Evolutionary conservation across 1,140 invertebrate genomes (phyloP).

Genomic region (Agraylea sexmaculata): DNA sequence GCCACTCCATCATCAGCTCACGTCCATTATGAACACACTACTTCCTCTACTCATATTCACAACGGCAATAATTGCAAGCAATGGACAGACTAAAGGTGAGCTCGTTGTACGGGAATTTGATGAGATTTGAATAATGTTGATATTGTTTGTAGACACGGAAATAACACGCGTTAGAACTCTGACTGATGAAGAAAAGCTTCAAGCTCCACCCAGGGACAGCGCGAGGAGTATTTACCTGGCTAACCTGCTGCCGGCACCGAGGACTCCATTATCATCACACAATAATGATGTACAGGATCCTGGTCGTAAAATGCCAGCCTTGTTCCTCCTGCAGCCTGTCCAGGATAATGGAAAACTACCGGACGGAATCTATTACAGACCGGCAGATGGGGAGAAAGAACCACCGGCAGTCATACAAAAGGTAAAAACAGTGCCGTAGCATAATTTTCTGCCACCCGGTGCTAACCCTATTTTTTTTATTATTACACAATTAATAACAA

Average conservation of each 20-base stretch:
- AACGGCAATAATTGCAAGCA: too few relatives aligned
- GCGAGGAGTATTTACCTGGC: slow-evolving; percentile 13
- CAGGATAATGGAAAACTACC: slow-evolving; percentile 15
- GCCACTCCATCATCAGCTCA: too few relatives aligned
- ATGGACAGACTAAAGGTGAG: too few relatives aligned
- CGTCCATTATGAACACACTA: too few relatives aligned
- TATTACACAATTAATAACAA: too few relatives aligned
- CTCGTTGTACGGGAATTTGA: too few relatives aligned
- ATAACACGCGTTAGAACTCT: slow-evolving; percentile 16
- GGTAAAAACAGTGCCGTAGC: too few relatives aligned
- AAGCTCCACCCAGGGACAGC: slow-evolving; percentile 7
- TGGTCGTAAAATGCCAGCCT: slow-evolving; percentile 11
- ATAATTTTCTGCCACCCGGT: not conserved
- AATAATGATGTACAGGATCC: not conserved
- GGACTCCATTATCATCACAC: not conserved
- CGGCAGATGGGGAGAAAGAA: slow-evolving; percentile 13
- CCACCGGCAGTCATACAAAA: slow-evolving; percentile 15
- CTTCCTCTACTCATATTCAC: too few relatives aligned
- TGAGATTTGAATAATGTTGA: too few relatives aligned
- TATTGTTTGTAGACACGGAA: slow-evolving; percentile 13
- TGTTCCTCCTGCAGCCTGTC: slow-evolving; percentile 18
- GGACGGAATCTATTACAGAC: slow-evolving; percentile 20
- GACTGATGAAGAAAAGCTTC: slow-evolving; percentile 8
- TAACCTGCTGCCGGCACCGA: slow-evolving; percentile 11
- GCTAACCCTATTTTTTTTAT: too few relatives aligned